Base-by-base conservation (phyloP, 2,113 vertebrate species). In the Xerus inauris region DNA sequence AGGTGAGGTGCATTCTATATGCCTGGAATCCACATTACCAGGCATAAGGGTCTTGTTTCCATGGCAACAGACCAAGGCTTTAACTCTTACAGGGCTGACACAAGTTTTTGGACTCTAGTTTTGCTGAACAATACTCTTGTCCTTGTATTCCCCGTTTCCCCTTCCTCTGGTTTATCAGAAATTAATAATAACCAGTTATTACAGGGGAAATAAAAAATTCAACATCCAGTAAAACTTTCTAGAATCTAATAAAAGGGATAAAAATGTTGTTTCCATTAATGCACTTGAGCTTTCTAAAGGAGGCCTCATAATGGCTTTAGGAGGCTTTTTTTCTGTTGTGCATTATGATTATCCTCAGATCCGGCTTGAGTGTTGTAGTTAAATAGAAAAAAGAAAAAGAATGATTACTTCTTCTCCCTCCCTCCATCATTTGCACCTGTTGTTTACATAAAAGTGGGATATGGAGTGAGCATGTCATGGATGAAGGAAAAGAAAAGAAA, bases 31-130 rank as follows among this genome's bases (percentile, higher is more conserved):
- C 38, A 2, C 57, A 75, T 94, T 57, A 86, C 28, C 67, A 54
- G 91, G 82, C 57, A 89, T 1, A 57, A 71, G 92, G 82, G 67
- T 87, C 86, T 94, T 77, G 80, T 96, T 94, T 93, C 95, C 72
- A 92, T 87, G 91, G 80, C 45, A 87, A 97, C 79, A 75, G 86
- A 75, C 57, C 64, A 96, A 80, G 32, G 79, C 65, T 57, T 73
- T 95, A 93, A 89, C 65, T 49, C 4, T 67, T 59, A 28, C 12
- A 67, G 38, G 64, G 35, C 57, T 88, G 64, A 81, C 47, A 89
- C 30, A 77, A 81, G 82, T 73, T 87, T 95, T 75, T 77, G 24
- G 54, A 42, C 59, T 86, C 92, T 65, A 4, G 19, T 40, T 85
- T 93, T 94, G 24, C 11, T 14, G 38, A 85, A 3, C n/a, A 12